A percentile compares a stretch with the other conserved stretches of the same genome.
Evolutionary conservation across 2,113 vertebrate species (phyloP).

Genomic region (Phasianus colchicus): DNA sequence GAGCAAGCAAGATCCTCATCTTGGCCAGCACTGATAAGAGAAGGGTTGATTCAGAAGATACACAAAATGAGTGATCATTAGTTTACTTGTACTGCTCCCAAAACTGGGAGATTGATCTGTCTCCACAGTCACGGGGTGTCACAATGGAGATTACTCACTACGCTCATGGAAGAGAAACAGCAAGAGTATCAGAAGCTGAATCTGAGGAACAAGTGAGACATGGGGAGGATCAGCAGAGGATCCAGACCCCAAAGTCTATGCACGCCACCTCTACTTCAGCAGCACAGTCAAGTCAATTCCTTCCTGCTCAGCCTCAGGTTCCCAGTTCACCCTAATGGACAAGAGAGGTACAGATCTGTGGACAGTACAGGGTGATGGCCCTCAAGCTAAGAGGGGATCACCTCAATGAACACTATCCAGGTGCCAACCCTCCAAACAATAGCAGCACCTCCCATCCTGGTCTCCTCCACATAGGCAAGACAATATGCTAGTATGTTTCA

Average conservation of each 20-base stretch:
- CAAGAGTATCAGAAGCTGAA: background rate
- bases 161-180: background rate
- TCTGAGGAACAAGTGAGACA: background rate
- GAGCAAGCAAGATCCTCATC: background rate
- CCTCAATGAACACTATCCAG: background rate
- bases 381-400: background rate
- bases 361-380: background rate
- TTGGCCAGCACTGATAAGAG: background rate
- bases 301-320: background rate
- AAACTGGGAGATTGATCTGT: background rate
- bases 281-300: background rate
- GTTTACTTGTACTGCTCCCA: background rate
- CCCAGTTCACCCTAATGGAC: background rate
- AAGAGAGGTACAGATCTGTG: background rate
- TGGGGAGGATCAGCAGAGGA: background rate
- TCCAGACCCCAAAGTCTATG: background rate
- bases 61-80: background rate
- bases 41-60: background rate
- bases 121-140: background rate
- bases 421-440: background rate
- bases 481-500: background rate
- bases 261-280: background rate
- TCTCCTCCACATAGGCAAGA: background rate
- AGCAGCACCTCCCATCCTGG: background rate
- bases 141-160: background rate